Percentiles rank a stretch among this genome's conserved stretches.
These are phyloP conservation scores for Strix uralensis DNA, from an alignment of 2,113 vertebrate genomes.

Conservation along the genomic window DNA sequence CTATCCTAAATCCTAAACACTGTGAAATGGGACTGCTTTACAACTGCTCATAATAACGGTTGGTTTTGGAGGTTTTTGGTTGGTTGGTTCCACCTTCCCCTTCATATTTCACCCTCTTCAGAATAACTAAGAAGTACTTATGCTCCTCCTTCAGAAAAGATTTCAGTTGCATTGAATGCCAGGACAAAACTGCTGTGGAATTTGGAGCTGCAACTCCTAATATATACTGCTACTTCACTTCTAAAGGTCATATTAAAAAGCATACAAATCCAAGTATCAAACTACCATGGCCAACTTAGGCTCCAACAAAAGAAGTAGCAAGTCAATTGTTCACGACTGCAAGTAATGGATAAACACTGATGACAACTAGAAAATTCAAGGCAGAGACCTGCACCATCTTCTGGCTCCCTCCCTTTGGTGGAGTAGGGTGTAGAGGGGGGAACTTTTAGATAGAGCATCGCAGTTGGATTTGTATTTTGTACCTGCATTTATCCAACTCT, in stretches of 20 bases:
- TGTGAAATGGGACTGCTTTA: background rate
- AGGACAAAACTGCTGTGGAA: background rate
- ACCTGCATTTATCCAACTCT: background rate
- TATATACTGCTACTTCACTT: background rate
- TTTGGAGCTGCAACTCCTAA: background rate
- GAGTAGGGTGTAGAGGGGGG: no score
- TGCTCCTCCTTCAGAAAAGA: background rate
- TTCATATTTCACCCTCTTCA: background rate
- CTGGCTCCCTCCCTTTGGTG: background rate
- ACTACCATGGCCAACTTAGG: rapidly evolving
- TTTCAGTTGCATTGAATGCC: background rate
- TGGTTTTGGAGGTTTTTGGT: background rate
- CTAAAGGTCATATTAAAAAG: background rate
- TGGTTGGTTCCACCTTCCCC: background rate
- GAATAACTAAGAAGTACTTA: background rate
- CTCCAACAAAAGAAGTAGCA: background rate
- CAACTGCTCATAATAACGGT: background rate
- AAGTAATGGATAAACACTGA: background rate
- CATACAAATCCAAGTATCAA: background rate
- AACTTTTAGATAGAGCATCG: background rate
- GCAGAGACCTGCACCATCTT: background rate
- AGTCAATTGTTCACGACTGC: background rate
- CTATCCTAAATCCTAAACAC: background rate
- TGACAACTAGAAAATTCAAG: background rate
- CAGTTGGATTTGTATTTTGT: background rate